A percentile compares a stretch with the other conserved stretches of the same genome.
These are phyloP conservation scores for Atethmia centrago DNA, from an alignment of 2,888 invertebrate genomes.

Conservation along the genomic window DNA sequence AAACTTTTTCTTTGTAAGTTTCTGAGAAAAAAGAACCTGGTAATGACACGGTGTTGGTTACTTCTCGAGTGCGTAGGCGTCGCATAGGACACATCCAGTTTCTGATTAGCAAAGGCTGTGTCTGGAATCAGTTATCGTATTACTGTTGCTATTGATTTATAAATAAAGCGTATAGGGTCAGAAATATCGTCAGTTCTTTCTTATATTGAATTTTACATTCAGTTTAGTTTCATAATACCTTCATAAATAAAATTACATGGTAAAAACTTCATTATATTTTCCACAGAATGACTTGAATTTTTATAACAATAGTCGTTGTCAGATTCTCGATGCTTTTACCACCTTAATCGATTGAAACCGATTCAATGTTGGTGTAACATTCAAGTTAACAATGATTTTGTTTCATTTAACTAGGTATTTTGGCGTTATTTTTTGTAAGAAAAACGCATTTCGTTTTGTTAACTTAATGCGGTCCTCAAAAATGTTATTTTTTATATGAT, in stretches of 20 bases:
- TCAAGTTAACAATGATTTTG: conserved; percentile 10
- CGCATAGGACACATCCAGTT: conserved; percentile 15
- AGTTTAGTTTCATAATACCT: conserved; percentile 5
- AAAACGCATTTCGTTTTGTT: background rate
- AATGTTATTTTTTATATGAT: background rate
- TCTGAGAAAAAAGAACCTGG: conserved; percentile 28
- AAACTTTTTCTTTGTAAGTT: conserved; percentile 29
- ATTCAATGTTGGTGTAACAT: conserved; percentile 41
- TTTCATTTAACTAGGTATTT: background rate
- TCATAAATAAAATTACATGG: conserved; percentile 54
- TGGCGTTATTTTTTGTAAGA: too few species aligned
- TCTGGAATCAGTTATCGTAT: background rate
- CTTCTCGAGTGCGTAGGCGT: background rate
- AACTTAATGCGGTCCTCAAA: background rate
- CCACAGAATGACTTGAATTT: conserved; percentile 66
- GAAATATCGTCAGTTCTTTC: conserved; percentile 9
- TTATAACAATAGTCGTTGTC: conserved; percentile 66
- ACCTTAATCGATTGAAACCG: conserved; percentile 61
- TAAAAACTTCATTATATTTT: conserved; percentile 44
- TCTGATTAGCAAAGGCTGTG: background rate
- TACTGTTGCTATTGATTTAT: background rate
- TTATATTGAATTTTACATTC: conserved; percentile 8
- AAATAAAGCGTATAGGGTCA: background rate
- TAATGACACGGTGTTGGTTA: conserved; percentile 14
- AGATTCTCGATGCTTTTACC: conserved; percentile 47